Conservation (phyloP, 2,797 vertebrate genomes). For the Etheostoma nigrum region DNA sequence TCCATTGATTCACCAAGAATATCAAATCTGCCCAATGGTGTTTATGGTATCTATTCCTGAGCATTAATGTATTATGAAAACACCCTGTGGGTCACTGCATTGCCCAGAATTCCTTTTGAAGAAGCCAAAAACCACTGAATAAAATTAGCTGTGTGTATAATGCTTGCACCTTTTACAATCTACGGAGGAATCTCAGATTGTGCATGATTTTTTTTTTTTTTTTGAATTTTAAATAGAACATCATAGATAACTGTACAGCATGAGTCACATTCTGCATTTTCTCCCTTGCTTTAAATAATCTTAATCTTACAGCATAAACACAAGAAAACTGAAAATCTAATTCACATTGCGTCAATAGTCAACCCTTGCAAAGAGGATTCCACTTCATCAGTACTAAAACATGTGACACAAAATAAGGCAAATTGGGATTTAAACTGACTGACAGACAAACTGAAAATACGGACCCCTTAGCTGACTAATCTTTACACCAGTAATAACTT, state of each 20-base stretch:
- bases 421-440: slow-evolving; percentile 11
- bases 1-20: neutral
- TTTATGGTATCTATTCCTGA: slow-evolving; percentile 3
- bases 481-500: neutral
- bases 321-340: neutral
- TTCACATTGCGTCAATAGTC: slow-evolving; percentile 40
- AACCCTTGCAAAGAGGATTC: slow-evolving; percentile 25
- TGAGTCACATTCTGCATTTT: slow-evolving; percentile 35
- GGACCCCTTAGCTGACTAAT: neutral
- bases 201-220: neutral
- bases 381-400: slow-evolving; percentile 13
- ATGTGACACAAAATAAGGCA: neutral
- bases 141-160: neutral
- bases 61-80: slow-evolving; percentile 6
- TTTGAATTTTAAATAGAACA: slow-evolving; percentile 6
- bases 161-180: neutral
- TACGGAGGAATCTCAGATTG: neutral
- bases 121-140: neutral
- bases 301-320: slow-evolving; percentile 19
- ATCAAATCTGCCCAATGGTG: slow-evolving; percentile 12
- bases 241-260: slow-evolving; percentile 1
- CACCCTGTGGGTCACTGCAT: neutral
- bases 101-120: slow-evolving; percentile 4
- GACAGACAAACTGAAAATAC: slow-evolving; percentile 10
- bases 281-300: slow-evolving; percentile 12